These are phyloP conservation scores for Drosophila repletoides DNA, from an alignment of 1,140 invertebrate genomes.

Conservation along the genomic window DNA sequence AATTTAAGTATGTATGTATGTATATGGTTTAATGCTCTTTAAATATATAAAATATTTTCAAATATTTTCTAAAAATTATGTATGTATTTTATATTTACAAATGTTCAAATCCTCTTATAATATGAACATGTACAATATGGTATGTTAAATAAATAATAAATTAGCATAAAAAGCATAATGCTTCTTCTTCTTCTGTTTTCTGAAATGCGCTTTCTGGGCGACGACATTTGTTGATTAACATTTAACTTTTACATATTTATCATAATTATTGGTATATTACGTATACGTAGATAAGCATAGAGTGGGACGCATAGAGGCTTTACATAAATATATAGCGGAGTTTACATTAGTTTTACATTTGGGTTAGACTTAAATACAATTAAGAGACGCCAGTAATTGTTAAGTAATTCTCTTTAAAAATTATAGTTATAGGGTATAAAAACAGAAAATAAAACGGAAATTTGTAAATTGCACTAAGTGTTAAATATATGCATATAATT, in stretches of 20 bases:
- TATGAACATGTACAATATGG: constrained; percentile 49
- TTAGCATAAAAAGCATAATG: constrained; percentile 51
- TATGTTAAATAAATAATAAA: constrained; percentile 74
- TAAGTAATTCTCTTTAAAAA: constrained; percentile 46
- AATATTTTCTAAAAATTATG: too few relatives aligned
- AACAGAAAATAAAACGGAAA: constrained; percentile 21
- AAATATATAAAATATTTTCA: constrained; percentile 59
- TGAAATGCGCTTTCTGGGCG: constrained; percentile 75
- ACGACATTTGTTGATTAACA: constrained; percentile 65
- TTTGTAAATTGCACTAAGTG: constrained; percentile 62
- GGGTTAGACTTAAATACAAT: constrained; percentile 42
- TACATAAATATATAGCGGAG: constrained; percentile 20
- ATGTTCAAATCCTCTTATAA: background rate
- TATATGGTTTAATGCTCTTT: constrained; percentile 58
- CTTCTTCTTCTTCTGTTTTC: constrained; percentile 44
- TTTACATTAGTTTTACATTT: constrained; percentile 18
- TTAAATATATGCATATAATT: too few relatives aligned
- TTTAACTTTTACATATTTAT: constrained; percentile 19
- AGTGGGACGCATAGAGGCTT: constrained; percentile 2
- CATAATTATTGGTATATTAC: constrained; percentile 48
- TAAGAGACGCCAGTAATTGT: constrained; percentile 48
- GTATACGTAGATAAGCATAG: constrained; percentile 45
- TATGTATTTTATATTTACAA: constrained; percentile 34
- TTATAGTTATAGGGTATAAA: constrained; percentile 30
- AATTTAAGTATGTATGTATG: constrained; percentile 45